Base-by-base conservation (phyloP, 1,140 invertebrate species). In the Nautilus pompilius region DNA sequence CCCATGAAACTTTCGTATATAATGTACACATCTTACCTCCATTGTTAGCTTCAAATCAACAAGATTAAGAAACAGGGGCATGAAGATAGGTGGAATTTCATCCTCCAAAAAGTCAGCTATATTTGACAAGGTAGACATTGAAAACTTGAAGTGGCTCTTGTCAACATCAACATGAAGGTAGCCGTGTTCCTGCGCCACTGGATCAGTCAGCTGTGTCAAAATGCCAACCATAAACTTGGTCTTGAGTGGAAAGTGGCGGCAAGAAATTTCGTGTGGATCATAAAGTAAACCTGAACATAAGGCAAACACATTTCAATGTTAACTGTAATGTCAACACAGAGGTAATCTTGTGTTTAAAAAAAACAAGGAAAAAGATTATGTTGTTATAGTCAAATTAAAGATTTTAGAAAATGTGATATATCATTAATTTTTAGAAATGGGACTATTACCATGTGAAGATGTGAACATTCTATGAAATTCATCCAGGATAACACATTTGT, bases 401-500 rank as follows among this genome's bases (percentile, higher is more conserved):
- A n/a, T n/a, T n/a, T n/a, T n/a, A n/a, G n/a, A n/a, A n/a, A n/a
- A n/a, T n/a, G n/a, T n/a, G n/a, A n/a, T n/a, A n/a, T n/a, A n/a
- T n/a, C n/a, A n/a, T n/a, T n/a, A n/a, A n/a, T n/a, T n/a, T n/a
- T n/a, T n/a, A n/a, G n/a, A n/a, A n/a, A n/a, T n/a, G n/a, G n/a
- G n/a, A n/a, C n/a, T 49, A 8, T 60, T 41, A 75, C 75, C 73
- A 68, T 66, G 62, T n/a, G 58, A 34, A 2, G 70, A 65, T 1
- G 70, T 71, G 45, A 78, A 73, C 29, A 71, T 72, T n/a, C 61
- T 51, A 46, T 95, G 93, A 85, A 97, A 92, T 84, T 96, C 93
- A 77, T 96, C 93, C 89, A 92, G 95, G 3, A 90, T 89, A 76
- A 96, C 94, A 51, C 91, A 89, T 6, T 88, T 87, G 78, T 91